Conservation (phyloP, 2,888 invertebrate species). For the Pseudococcus viburni region DNA sequence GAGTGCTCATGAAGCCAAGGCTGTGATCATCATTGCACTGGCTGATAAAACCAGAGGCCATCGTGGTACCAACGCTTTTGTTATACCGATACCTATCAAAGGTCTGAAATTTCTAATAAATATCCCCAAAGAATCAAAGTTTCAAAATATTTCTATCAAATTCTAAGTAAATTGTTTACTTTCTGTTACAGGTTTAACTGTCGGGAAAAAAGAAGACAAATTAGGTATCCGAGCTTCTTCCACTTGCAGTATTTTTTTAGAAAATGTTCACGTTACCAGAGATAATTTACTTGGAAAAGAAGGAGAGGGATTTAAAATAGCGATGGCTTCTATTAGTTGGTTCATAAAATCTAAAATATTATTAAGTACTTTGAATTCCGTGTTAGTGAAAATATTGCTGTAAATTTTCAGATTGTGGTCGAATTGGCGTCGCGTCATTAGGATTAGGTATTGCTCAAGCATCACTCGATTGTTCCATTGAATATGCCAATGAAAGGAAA, state of each 20-base stretch:
- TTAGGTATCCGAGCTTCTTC: constrained; percentile 82
- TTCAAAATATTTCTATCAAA: too few relatives aligned
- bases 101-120: constrained; percentile 71
- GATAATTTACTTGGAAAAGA: constrained; percentile 75
- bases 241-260: constrained; percentile 79
- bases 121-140: too few relatives aligned
- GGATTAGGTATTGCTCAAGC: constrained; percentile 84
- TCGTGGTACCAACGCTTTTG: constrained; percentile 79
- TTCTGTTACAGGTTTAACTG: constrained; percentile 72
- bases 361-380: neutral
- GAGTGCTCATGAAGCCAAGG: constrained; percentile 79
- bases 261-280: constrained; percentile 78
- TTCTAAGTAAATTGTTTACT: too few relatives aligned
- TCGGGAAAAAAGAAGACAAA: constrained; percentile 81
- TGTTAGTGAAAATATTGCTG: too few relatives aligned
- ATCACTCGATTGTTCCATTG: constrained; percentile 81
- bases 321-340: constrained; percentile 74
- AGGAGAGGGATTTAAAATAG: constrained; percentile 82
- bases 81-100: constrained; percentile 78
- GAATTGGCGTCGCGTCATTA: constrained; percentile 84
- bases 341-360: neutral
- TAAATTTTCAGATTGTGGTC: constrained; percentile 76
- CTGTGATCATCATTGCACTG: constrained; percentile 80
- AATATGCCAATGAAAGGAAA: constrained; percentile 78
- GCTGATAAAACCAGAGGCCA: constrained; percentile 78